Evolutionary conservation across 2,113 vertebrate species (phyloP).

Genomic region (Sterna hirundo): DNA sequence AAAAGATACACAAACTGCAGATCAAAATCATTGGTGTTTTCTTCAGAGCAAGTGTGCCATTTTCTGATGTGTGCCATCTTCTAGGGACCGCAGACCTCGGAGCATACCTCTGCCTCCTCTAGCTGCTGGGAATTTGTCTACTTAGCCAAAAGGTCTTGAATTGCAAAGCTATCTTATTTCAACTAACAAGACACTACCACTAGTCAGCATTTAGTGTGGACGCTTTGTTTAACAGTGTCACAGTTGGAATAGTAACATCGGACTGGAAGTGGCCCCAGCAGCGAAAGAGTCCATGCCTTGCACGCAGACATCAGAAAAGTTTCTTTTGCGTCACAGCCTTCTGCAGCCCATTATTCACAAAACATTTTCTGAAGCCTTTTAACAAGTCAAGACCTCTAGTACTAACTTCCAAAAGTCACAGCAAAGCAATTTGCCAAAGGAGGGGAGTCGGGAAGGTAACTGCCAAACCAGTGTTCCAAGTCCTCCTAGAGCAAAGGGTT

Average conservation of each 20-base stretch:
- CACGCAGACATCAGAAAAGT: neutral
- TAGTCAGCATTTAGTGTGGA: neutral
- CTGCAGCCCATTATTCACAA: neutral
- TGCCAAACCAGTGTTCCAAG: neutral
- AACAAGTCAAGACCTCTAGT: neutral
- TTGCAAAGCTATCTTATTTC: neutral
- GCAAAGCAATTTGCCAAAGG: neutral
- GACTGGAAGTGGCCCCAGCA: neutral
- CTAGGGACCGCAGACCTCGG: neutral
- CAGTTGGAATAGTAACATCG: neutral
- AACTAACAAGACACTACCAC: neutral
- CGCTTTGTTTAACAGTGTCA: neutral
- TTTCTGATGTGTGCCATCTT: neutral
- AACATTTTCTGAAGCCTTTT: neutral
- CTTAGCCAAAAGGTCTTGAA: neutral
- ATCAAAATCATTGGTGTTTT: neutral
- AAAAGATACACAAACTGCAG: neutral
- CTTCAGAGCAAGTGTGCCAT: neutral
- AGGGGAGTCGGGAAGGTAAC: neutral
- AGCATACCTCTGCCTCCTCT: neutral
- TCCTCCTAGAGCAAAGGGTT: neutral
- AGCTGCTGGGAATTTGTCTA: neutral
- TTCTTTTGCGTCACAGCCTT: neutral
- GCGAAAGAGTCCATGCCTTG: neutral
- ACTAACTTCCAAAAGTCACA: neutral